Percentiles rank a stretch among this genome's conserved stretches.
Evolutionary conservation across 2,113 vertebrate species (phyloP).

Genomic region (Sus scrofa): DNA sequence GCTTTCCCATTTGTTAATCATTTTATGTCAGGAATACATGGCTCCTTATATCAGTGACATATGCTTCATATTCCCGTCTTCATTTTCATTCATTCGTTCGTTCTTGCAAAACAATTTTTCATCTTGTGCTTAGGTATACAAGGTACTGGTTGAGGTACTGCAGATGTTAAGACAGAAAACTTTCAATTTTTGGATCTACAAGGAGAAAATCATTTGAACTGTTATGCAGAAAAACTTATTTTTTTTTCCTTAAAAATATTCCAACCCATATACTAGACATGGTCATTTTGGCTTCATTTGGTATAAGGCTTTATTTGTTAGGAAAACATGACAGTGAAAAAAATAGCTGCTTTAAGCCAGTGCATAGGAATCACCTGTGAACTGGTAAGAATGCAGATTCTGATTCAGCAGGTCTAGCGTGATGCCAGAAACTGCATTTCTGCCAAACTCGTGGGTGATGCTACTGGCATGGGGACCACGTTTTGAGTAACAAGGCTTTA

Average conservation of each 20-base stretch:
- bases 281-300: slow-evolving; percentile 38
- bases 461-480: neutral
- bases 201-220: slow-evolving; percentile 11
- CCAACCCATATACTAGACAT: neutral
- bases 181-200: neutral
- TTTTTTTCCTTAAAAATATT: slow-evolving; percentile 26
- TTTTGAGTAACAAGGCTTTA: neutral
- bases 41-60: neutral
- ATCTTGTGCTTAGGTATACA: neutral
- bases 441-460: neutral
- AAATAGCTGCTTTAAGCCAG: neutral
- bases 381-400: neutral
- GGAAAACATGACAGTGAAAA: slow-evolving; percentile 17
- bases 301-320: slow-evolving; percentile 14
- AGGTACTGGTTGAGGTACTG: neutral
- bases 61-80: neutral
- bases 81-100: slow-evolving; percentile 49
- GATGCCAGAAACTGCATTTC: neutral
- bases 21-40: neutral
- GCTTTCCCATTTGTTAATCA: neutral
- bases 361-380: neutral
- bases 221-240: slow-evolving; percentile 3
- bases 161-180: neutral
- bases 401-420: neutral
- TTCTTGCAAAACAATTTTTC: slow-evolving; percentile 8